Conservation (phyloP, 2,888 invertebrate species). For the Raillietiella orientalis region DNA sequence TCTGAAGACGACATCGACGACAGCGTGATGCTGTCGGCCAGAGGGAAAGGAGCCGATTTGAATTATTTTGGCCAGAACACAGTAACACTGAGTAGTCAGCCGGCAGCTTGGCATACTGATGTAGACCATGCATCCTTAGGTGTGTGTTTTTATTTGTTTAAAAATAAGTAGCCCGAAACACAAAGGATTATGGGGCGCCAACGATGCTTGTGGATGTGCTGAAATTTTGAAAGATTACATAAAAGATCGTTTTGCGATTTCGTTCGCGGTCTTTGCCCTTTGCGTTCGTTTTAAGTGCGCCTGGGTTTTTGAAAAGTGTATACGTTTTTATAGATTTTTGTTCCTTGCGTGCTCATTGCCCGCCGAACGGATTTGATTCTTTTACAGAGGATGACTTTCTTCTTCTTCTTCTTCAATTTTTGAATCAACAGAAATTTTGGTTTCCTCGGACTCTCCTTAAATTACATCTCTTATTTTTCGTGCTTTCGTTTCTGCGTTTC, state of each 20-base stretch:
- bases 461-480: neutral
- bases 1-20: constrained; percentile 20
- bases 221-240: too few relatives aligned
- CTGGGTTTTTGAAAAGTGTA: too few relatives aligned
- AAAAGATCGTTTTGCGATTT: too few relatives aligned
- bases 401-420: constrained; percentile 2
- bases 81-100: constrained; percentile 15
- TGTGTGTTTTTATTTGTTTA: too few relatives aligned
- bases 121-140: constrained; percentile 15
- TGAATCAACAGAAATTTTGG: constrained; percentile 1
- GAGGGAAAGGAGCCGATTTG: constrained; percentile 13
- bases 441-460: neutral
- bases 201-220: too few relatives aligned
- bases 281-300: too few relatives aligned
- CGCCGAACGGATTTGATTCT: neutral
- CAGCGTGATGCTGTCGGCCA: too few relatives aligned
- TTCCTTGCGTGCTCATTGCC: neutral
- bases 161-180: too few relatives aligned
- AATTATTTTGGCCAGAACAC: constrained; percentile 20
- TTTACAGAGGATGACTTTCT: neutral
- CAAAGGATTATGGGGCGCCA: too few relatives aligned
- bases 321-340: too few relatives aligned
- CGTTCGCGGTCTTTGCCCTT: too few relatives aligned
- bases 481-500: constrained; percentile 3
- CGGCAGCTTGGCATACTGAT: constrained; percentile 19